Percentiles rank a stretch among this genome's conserved stretches.
phyloP scores from a whole-genome alignment of 2,888 invertebrate genomes.

The Polietes domitor region DNA sequence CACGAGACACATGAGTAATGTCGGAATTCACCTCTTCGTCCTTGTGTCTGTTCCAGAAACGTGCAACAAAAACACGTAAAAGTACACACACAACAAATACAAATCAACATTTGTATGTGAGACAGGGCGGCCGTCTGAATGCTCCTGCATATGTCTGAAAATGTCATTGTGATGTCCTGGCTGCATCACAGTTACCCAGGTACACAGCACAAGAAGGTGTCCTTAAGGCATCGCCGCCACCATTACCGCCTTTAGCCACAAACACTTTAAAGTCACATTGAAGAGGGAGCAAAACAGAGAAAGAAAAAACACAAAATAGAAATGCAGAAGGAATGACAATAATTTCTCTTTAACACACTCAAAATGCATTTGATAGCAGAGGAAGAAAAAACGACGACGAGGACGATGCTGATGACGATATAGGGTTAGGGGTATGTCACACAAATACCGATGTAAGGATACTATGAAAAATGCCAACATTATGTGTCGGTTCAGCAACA shows the following conservation, averaged over 20 bases:
- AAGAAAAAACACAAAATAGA: not conserved
- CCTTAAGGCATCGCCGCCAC: constrained; percentile 7
- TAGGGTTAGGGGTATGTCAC: not conserved
- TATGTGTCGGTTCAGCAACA: not conserved
- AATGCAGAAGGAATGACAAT: constrained; percentile 32
- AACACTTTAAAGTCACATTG: constrained; percentile 38
- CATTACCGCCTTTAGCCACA: constrained; percentile 25
- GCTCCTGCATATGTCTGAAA: not conserved
- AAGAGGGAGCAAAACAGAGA: not conserved
- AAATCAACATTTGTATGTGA: constrained; percentile 20
- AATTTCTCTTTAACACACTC: constrained; percentile 34
- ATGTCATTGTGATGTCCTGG: constrained; percentile 25
- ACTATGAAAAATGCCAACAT: constrained; percentile 15
- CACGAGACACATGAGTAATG: constrained; percentile 7
- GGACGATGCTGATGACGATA: not conserved
- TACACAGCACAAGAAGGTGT: constrained; percentile 6
- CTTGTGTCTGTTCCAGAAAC: not conserved
- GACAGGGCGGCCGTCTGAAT: not conserved
- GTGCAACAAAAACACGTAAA: not conserved
- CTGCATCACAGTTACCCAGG: not conserved
- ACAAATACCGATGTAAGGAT: not conserved
- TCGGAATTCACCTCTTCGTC: not conserved
- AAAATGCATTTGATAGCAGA: constrained; percentile 23
- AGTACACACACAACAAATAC: not conserved
- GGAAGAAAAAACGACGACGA: not conserved